Base-by-base conservation (phyloP, 2,888 invertebrate genomes). In the Stenolophus ochropezus region DNA sequence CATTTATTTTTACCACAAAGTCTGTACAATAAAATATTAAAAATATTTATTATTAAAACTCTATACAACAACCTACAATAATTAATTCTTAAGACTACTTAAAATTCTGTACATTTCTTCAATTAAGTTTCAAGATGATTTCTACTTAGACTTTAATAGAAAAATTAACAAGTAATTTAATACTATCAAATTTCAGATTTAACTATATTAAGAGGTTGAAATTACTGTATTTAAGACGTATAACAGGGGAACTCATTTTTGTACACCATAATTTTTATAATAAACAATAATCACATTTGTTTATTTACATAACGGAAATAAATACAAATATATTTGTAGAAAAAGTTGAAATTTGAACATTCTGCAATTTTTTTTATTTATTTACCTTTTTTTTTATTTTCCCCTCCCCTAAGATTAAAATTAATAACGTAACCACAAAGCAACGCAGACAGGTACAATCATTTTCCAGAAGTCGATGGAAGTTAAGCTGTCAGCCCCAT, bases 401-500 rank as follows among this genome's bases (percentile, higher is more conserved):
- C n/a, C n/a, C n/a, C n/a, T n/a, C n/a, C n/a, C n/a, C n/a, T n/a
- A n/a, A n/a, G n/a, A n/a, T n/a, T n/a, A n/a, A 18, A 65, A 42
- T 71, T 83, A 83, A 49, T 83, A 81, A 11, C 82, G 69, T 25
- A 84, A 76, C 8, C 80, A 11, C 42, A 84, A 71, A 25, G 83
- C 82, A 2, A 82, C 11, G 27, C 82, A 73, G 4, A 73, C 61
- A 6, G 84, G 83, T 27, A 85, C 73, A 33, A 91, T 74, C 6
- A 84, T 81, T 21, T 86, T 85, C 20, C 91, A 85, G 0, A 91
- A 89, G 23, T n/a, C 21, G 14, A 51, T n/a, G 3, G 80, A 73
- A 14, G 8, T 33, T 4, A 42, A 16, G 0, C 27, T 16, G 4
- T 73, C 58, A 1, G 92, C 92, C 0, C 91, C 90, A 85, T 94